Base-by-base conservation (phyloP, 2,888 invertebrate genomes). In the Linhomoeus sp. region DNA sequence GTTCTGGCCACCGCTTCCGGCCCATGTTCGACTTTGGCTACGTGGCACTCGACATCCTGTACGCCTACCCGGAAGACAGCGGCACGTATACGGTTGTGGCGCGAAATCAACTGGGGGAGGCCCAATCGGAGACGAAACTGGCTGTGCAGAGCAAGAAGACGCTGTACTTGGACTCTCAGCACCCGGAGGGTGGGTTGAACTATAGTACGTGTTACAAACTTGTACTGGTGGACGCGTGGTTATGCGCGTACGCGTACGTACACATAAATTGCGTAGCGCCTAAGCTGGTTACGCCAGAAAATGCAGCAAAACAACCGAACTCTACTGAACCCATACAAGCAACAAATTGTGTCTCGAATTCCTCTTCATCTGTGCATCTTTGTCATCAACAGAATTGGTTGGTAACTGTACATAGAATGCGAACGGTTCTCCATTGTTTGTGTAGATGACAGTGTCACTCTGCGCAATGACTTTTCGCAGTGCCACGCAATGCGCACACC, bases 11-110 rank as follows among this genome's bases (percentile, higher is more conserved):
- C 26, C 7, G 45, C 2, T 92, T 88, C 73, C 77, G 87, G 58
- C 88, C 88, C 49, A 86, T 88, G 64, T 88, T 90, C 66, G 94
- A 97, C 68, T 94, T 97, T 68, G 94, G 94, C 38, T 94, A 90
- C 65, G 94, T 94, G 23, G 90, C 92, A 19, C 73, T 99, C 52
- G 94, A 94, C 63, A 85, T 97, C 52, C 78, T 90, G 54, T 90
- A 90, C 65, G 73, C 88, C 47, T 90, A 90, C 64, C 84, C 88
- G 46, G 92, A 94, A 72, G 94, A 97, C 68, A 80, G 85, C 36
- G 90, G 85, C 43, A 76, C 79, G 23, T 97, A 94, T 67, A 90
- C 88, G 40, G 45, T 43, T 24, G 41, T 51, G n/a, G 43, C 51
- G 2, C 33, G 42, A 7, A 51, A 47, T 36, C 39, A 44, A 22